Base-by-base conservation (phyloP, 2,113 vertebrate species). In the Oncorhynchus nerka region DNA sequence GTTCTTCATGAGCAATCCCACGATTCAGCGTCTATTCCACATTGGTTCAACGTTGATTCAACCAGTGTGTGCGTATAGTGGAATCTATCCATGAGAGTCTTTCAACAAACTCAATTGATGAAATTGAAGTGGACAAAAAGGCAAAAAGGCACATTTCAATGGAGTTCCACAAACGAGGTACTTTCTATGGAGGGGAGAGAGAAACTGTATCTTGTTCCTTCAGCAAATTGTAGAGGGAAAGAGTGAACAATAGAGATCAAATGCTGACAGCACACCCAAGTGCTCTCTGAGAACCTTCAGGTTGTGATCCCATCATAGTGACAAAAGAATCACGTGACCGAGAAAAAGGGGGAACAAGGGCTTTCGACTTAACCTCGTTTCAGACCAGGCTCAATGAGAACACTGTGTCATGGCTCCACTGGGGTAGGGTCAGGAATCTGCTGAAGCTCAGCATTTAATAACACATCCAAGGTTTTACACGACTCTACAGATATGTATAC, bases 221-320 rank as follows among this genome's bases (percentile, higher is more conserved):
- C 49, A 7, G 75, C 65, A 74, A 84, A 82, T 68, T 77, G 79
- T 71, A 39, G 7, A 45, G 55, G n/a, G 34, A 24, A 59, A 30
- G 28, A 24, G 69, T 49, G 74, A 84, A 87, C 78, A 86, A 80
- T 84, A 48, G 74, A 83, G 79, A 87, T 88, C 61, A 87, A 82
- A 88, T 79, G 70, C 55, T 89, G 49, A 65, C 76, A 86, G 77
- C 81, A 85, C 83, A 78, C 80, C 86, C 85, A 75, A 68, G 80
- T 66, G 78, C 30, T 85, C 74, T 80, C 62, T 68, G 51, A 68
- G 49, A 68, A 22, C 74, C 34, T 74, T 78, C 49, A 65, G 71
- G 66, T 75, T 74, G 77, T 68, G 39, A 69, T 81, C 48, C 75
- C 77, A 75, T 88, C 87, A 78, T 82, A 59, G 65, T 71, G 55